Percentiles rank a stretch among this genome's conserved stretches.
Conservation (phyloP, 2,797 vertebrate species). For the Podargus strigoides region DNA sequence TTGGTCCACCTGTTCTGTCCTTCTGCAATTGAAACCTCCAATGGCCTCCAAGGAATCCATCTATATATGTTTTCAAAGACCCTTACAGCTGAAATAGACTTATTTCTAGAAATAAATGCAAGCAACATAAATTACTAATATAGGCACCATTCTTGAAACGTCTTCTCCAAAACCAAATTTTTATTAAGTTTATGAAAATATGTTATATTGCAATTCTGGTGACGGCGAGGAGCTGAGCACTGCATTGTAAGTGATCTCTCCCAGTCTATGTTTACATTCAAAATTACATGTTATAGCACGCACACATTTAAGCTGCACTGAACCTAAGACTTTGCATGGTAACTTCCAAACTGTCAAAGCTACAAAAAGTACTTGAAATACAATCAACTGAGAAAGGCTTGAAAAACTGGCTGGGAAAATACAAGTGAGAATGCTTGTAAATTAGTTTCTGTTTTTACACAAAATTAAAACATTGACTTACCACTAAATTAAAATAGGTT, state of each 20-base stretch:
- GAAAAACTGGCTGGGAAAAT: conserved; percentile 1
- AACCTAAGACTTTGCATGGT: background rate
- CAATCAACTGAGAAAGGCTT: background rate
- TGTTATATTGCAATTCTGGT: background rate
- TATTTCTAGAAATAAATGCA: background rate
- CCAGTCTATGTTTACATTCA: background rate
- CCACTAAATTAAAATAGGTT: conserved; percentile 41
- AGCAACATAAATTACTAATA: background rate
- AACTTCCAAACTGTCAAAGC: background rate
- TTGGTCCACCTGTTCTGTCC: background rate
- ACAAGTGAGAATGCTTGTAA: background rate
- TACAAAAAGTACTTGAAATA: background rate
- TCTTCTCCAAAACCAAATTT: background rate
- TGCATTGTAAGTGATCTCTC: background rate
- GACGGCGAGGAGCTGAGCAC: background rate
- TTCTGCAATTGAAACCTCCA: background rate
- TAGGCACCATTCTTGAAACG: background rate
- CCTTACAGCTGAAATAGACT: background rate
- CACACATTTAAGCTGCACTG: background rate
- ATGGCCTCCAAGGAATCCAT: background rate
- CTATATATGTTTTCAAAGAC: background rate
- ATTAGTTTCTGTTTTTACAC: conserved; percentile 40
- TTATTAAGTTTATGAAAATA: background rate
- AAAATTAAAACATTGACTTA: conserved; percentile 48
- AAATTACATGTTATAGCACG: background rate